Evolutionary conservation across 2,888 invertebrate species (phyloP), one percentile per base, ranked within the genome.

Genomic region (Dastarcus helophoroides): DNA sequence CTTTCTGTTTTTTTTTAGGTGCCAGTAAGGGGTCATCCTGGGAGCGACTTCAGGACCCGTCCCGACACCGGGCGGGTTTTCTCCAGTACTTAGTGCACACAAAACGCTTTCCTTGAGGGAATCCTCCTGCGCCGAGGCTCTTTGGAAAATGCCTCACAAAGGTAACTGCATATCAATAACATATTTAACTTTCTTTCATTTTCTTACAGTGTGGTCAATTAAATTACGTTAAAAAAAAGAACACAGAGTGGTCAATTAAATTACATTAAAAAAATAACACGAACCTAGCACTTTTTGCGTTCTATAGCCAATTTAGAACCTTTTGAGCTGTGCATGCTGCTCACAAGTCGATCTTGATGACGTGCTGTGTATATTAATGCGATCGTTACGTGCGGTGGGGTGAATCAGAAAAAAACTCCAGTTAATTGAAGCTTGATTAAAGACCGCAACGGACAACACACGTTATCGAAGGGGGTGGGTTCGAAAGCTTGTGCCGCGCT

Each of bases 91-190:
- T 41, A 55, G 60, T 43, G 56, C 59, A 41, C 53, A 56, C 46
- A 64, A 69, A 54, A 67, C 68, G 60, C 63, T 68, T 60, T 67
- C 77, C 69, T 71, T 77, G 71, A 71, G 77, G 70, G 79, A 77
- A 64, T 73, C 76, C 63, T 70, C 71, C 63, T 73, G 73, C 69
- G 74, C 75, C 46, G 77, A 78, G 58, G 76, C 80, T 50, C 79
- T 81, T 62, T 82, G 81, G 81, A 82, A 83, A 66, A 83, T 83
- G 82, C 83, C 83, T 45, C 82, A 83, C 64, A 83, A 83, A 80
- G 83, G 83, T 83, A 64, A 62, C 63, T 24, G 23, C 30, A 32
- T 9, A 14, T 29, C n/a, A n/a, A n/a, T n/a, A n/a, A n/a, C n/a
- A n/a, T n/a, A n/a, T n/a, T n/a, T n/a, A n/a, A n/a, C n/a, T n/a